A percentile compares a stretch with the other conserved stretches of the same genome.
phyloP scores from a whole-genome alignment of 2,888 invertebrate genomes.

The Bombyx huttoni region DNA sequence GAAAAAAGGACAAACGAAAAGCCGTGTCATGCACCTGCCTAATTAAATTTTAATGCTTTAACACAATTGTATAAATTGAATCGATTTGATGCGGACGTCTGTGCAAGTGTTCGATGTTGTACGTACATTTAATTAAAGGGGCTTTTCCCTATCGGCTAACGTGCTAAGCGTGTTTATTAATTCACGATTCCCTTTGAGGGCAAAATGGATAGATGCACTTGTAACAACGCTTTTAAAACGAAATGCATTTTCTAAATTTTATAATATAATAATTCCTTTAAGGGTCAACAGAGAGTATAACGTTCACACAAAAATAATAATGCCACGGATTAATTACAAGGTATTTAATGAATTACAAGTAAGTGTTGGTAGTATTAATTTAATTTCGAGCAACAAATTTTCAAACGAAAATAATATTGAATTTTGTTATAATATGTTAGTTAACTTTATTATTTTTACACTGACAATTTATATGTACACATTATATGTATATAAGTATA shows the following conservation, averaged over 20 bases:
- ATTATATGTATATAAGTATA: too few relatives aligned
- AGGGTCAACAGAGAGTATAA: too few relatives aligned
- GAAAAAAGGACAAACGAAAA: conserved; percentile 10
- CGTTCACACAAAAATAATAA: too few relatives aligned
- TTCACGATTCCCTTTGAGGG: conserved; percentile 15
- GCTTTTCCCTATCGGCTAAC: conserved; percentile 20
- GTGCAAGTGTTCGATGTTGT: conserved; percentile 18
- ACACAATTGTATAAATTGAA: conserved; percentile 33
- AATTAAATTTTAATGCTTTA: conserved; percentile 53
- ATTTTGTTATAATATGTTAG: too few relatives aligned
- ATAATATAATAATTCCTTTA: too few relatives aligned
- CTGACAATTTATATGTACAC: too few relatives aligned
- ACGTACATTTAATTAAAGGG: conserved; percentile 25
- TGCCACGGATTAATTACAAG: too few relatives aligned
- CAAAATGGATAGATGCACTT: not conserved
- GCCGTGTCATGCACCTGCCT: conserved; percentile 36
- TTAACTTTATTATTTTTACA: too few relatives aligned
- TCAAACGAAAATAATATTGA: too few relatives aligned
- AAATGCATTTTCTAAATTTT: not conserved
- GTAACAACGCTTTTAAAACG: not conserved
- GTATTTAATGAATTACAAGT: too few relatives aligned
- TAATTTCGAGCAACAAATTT: too few relatives aligned
- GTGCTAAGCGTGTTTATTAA: conserved; percentile 22
- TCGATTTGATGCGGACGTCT: conserved; percentile 27
- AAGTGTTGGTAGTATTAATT: too few relatives aligned